These are phyloP conservation scores for Medauroidea extradentata DNA, from an alignment of 1,140 invertebrate genomes.

Conservation along the genomic window DNA sequence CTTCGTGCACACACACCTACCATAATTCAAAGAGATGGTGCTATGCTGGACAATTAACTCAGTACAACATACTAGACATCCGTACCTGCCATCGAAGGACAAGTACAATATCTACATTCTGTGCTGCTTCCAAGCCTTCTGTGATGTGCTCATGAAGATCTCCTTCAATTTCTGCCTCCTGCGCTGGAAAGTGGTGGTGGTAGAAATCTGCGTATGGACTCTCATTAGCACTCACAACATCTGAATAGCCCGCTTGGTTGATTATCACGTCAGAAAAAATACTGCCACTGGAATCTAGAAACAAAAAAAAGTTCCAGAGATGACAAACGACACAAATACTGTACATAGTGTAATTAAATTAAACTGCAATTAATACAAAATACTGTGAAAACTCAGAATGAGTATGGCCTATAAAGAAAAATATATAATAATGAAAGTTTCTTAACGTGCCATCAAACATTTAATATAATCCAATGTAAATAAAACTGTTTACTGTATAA, in stretches of 20 bases:
- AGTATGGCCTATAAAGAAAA: too few species aligned
- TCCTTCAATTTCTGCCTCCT: not conserved
- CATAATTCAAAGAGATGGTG: too few species aligned
- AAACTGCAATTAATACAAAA: too few species aligned
- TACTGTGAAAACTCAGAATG: too few species aligned
- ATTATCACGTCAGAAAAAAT: constrained; percentile 24
- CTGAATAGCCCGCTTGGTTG: constrained; percentile 24
- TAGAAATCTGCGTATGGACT: constrained; percentile 8
- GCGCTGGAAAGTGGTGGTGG: not conserved
- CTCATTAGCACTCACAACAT: constrained; percentile 3
- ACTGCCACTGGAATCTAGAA: constrained; percentile 35
- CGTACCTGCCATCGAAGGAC: constrained; percentile 4
- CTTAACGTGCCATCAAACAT: too few species aligned
- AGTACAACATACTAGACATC: too few species aligned
- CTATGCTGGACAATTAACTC: too few species aligned
- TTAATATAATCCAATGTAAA: too few species aligned
- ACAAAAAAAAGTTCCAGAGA: constrained; percentile 34
- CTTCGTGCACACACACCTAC: too few species aligned
- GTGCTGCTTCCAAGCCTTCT: not conserved
- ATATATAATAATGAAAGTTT: too few species aligned
- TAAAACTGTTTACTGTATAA: too few species aligned
- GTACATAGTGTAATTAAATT: too few species aligned
- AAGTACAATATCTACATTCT: not conserved
- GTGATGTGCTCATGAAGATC: constrained; percentile 10
- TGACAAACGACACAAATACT: not conserved